These are phyloP conservation scores for Furnarius figulus DNA, from an alignment of 2,113 vertebrate species.

Conservation along the genomic window DNA sequence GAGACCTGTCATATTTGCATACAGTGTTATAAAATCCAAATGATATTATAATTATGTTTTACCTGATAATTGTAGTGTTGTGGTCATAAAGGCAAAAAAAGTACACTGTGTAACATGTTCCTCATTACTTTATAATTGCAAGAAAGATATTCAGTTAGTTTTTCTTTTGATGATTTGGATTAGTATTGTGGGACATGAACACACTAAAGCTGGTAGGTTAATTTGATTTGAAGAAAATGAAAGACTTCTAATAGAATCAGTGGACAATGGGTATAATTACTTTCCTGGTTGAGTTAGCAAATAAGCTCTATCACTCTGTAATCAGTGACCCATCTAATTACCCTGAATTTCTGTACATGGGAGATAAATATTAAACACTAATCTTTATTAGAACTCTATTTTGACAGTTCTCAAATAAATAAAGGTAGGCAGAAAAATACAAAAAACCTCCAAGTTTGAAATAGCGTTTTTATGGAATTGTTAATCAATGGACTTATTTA, in stretches of 20 bases:
- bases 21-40: neutral
- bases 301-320: neutral
- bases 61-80: neutral
- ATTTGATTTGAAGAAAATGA: slow-evolving; percentile 7
- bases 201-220: neutral
- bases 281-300: neutral
- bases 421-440: neutral
- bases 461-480: neutral
- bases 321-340: neutral
- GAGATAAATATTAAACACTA: neutral
- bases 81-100: neutral
- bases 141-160: neutral
- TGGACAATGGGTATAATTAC: neutral
- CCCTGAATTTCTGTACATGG: neutral
- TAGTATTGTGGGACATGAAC: neutral
- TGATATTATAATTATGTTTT: neutral
- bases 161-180: neutral
- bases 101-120: neutral
- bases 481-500: neutral
- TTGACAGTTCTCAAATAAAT: neutral
- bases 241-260: neutral
- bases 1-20: neutral
- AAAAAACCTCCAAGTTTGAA: neutral
- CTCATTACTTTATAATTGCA: neutral
- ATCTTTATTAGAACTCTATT: neutral